Evolutionary conservation across 2,888 invertebrate species (phyloP), one percentile per base, ranked within the genome.

Genomic region (Scrobipalpa atriplicella): DNA sequence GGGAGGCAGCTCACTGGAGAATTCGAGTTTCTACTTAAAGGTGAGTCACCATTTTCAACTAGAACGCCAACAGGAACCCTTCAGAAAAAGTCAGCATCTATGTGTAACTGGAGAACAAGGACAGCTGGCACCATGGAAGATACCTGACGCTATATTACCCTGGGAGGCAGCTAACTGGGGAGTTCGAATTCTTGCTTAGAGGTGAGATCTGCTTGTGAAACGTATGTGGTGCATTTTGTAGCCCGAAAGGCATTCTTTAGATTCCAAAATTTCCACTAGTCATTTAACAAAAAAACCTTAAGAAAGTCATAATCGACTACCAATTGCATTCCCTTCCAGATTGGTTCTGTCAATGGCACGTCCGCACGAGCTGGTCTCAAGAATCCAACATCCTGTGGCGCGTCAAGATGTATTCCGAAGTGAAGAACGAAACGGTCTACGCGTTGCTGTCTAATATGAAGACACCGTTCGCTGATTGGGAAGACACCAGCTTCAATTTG

Each of bases 41-140:
- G n/a, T n/a, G n/a, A n/a, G n/a, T n/a, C n/a, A n/a, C n/a, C n/a
- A n/a, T n/a, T n/a, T n/a, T n/a, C n/a, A n/a, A 96, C 82, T 97
- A 97, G 97, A 97, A 97, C 78, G 96, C 96, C 0, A 97, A 97
- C 84, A 93, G 97, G 8, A 96, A 97, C 87, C 97, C 97, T 0
- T 94, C 95, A 61, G 95, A 96, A 81, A 95, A 95, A 81, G 89
- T 96, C 69, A 93, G 94, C 71, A 85, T 94, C 0, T 94, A 94
- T 66, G 86, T 95, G 0, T 94, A 95, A 69, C 93, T 95, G 64
- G 94, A 94, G 70, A 94, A 93, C 75, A 93, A 94, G 66, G 93
- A 93, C 0, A 83, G 90, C 0, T 94, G 94, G 80, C 95, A 95
- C 71, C 94, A 95, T 73, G 94, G 93, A 56, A 95, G 94, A 94